These are phyloP conservation scores for Zaprionus taronus DNA, from an alignment of 1,140 invertebrate genomes.

Conservation along the genomic window DNA sequence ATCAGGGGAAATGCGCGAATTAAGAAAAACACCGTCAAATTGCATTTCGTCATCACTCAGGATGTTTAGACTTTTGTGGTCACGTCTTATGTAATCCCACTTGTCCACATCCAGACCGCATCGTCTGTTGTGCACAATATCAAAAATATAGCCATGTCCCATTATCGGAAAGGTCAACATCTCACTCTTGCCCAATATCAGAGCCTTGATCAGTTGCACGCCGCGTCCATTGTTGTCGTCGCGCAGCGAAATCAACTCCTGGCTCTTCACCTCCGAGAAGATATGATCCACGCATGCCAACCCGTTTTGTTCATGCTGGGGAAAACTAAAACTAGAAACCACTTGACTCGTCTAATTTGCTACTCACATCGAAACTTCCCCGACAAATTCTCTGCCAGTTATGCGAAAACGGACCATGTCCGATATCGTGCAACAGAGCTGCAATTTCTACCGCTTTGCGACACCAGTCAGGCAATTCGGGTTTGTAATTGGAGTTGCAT, in stretches of 20 bases:
- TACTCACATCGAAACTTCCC: slow-evolving; percentile 61
- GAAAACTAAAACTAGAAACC: not conserved
- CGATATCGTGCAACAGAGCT: slow-evolving; percentile 89
- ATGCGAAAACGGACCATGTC: slow-evolving; percentile 89
- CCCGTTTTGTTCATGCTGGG: slow-evolving; percentile 64
- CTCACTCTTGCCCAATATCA: slow-evolving; percentile 62
- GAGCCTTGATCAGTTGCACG: slow-evolving; percentile 67
- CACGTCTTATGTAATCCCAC: slow-evolving; percentile 89
- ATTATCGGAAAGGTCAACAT: slow-evolving; percentile 59
- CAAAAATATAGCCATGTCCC: slow-evolving; percentile 58
- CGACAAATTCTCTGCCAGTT: slow-evolving; percentile 85
- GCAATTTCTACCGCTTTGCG: slow-evolving; percentile 85
- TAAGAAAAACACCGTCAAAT: slow-evolving; percentile 62
- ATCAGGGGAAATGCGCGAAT: slow-evolving; percentile 60
- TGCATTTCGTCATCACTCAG: slow-evolving; percentile 57
- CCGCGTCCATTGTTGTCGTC: slow-evolving; percentile 64
- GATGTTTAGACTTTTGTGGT: slow-evolving; percentile 81
- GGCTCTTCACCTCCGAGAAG: slow-evolving; percentile 39
- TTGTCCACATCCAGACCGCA: slow-evolving; percentile 90
- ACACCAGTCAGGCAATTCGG: slow-evolving; percentile 63
- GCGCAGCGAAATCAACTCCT: slow-evolving; percentile 50
- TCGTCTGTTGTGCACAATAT: slow-evolving; percentile 87
- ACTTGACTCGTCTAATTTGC: not conserved
- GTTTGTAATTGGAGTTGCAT: slow-evolving; percentile 54
- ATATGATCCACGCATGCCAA: slow-evolving; percentile 68